Conservation (phyloP, 2,797 vertebrate species). For the Vespertilio murinus region DNA sequence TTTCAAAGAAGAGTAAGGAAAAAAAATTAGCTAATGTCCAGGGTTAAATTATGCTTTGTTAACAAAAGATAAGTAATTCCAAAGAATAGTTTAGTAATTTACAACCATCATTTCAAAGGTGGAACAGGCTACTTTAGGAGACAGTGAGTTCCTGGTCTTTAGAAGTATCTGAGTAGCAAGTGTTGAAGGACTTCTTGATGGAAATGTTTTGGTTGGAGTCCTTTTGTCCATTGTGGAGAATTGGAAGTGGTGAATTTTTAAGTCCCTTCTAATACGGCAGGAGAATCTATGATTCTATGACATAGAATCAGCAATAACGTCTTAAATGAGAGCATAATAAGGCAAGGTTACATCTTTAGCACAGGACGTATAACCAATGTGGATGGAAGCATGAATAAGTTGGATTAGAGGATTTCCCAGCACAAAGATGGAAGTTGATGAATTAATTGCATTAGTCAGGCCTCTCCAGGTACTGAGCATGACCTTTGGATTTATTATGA, state of each 20-base stretch:
- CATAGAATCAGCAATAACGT: not conserved
- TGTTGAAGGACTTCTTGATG: not conserved
- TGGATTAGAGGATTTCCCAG: not conserved
- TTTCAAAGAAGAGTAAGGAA: constrained; percentile 29
- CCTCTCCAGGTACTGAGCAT: not conserved
- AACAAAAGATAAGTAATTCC: not conserved
- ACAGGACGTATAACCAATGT: not conserved
- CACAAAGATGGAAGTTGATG: not conserved
- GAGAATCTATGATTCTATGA: too few species aligned
- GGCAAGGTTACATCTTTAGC: not conserved
- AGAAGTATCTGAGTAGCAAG: not conserved
- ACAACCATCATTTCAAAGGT: not conserved
- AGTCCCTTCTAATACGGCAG: not conserved
- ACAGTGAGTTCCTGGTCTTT: not conserved
- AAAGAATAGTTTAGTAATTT: not conserved
- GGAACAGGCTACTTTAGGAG: not conserved
- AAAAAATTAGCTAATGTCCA: not conserved
- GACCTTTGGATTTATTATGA: not conserved
- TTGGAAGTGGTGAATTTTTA: not conserved
- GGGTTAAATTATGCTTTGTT: not conserved
- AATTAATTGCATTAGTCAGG: not conserved
- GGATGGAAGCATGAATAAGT: not conserved
- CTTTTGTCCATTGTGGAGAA: not conserved
- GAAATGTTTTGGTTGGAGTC: constrained; percentile 37
- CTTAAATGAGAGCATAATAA: not conserved